These are phyloP conservation scores for Trichonephila inaurata DNA, from an alignment of 1,140 invertebrate genomes.

Conservation along the genomic window DNA sequence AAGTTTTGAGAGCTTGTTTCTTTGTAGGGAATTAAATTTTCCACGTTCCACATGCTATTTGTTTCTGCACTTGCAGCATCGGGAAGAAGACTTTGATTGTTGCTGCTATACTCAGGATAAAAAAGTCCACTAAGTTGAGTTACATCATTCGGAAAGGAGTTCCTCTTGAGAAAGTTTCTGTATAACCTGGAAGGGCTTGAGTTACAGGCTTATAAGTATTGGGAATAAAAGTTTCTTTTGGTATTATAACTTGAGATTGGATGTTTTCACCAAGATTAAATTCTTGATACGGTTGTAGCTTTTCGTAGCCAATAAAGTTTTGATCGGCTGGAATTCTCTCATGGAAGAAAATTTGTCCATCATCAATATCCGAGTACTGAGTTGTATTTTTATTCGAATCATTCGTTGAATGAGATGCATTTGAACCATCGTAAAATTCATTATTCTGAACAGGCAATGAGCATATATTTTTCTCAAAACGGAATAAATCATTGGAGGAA, in stretches of 20 bases:
- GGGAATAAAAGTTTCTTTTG: background rate
- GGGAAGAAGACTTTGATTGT: background rate
- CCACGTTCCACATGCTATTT: too few species aligned
- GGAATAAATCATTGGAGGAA: background rate
- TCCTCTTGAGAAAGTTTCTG: background rate
- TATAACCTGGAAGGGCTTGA: background rate
- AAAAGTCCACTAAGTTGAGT: background rate
- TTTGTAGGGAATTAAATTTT: too few species aligned
- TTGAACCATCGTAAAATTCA: background rate
- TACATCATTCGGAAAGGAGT: background rate
- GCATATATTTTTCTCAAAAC: background rate
- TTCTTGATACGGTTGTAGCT: background rate
- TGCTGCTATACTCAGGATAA: background rate
- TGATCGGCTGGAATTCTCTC: background rate
- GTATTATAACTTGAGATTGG: background rate
- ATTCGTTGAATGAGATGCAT: background rate
- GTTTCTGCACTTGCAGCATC: background rate
- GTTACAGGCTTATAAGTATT: background rate
- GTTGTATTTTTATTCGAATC: background rate
- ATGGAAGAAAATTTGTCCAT: background rate
- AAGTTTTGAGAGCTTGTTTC: too few species aligned
- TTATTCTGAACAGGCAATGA: background rate
- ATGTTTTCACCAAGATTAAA: background rate
- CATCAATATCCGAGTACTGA: background rate
- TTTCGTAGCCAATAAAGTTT: too few species aligned